These are phyloP conservation scores for Drosophila lini DNA, from an alignment of 1,140 invertebrate genomes.

Conservation along the genomic window DNA sequence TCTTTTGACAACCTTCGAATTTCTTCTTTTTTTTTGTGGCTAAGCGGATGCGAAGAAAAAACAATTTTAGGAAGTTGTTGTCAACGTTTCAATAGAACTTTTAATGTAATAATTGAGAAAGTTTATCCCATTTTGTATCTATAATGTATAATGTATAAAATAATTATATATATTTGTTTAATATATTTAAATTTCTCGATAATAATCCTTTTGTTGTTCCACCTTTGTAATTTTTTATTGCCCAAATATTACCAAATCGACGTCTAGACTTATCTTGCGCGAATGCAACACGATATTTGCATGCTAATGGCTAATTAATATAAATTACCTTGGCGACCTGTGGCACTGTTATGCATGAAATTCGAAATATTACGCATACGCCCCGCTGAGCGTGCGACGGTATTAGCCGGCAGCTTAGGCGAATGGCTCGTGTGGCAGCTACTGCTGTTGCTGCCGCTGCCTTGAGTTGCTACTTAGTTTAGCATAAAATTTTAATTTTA, in stretches of 20 bases:
- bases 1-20: conserved; percentile 12
- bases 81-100: background rate
- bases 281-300: conserved; percentile 45
- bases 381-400: conserved; percentile 19
- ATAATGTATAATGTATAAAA: too few relatives aligned
- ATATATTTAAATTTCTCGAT: background rate
- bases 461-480: conserved; percentile 77
- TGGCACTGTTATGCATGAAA: conserved; percentile 50
- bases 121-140: background rate
- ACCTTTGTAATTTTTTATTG: background rate
- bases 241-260: background rate
- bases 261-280: background rate
- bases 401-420: conserved; percentile 37
- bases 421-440: conserved; percentile 5
- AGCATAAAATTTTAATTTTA: conserved; percentile 83
- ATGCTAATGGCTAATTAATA: conserved; percentile 73
- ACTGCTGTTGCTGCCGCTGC: conserved; percentile 24
- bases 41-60: background rate
- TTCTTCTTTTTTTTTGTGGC: background rate
- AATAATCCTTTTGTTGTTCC: too few relatives aligned
- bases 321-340: conserved; percentile 49
- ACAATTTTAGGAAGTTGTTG: background rate
- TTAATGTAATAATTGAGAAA: background rate
- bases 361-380: conserved; percentile 59
- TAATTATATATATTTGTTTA: too few relatives aligned